These are phyloP conservation scores for Sphyrna mokarran DNA, from an alignment of 2,113 vertebrate genomes.

Conservation along the genomic window DNA sequence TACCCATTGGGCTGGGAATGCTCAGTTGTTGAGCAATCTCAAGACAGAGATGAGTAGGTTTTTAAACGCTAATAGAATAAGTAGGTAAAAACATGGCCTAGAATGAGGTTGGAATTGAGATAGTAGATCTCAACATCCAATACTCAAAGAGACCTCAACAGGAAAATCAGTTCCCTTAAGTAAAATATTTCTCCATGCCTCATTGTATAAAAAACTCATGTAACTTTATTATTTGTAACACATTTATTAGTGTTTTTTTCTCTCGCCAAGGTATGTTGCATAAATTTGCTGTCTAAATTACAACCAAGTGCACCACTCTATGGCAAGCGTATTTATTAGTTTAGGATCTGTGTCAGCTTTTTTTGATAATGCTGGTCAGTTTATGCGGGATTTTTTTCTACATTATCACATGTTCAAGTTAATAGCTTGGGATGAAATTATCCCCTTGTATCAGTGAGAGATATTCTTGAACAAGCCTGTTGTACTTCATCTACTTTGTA, in stretches of 20 bases:
- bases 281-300: background rate
- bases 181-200: background rate
- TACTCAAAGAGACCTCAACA: no score
- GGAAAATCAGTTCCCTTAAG: no score
- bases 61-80: no score
- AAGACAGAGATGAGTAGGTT: no score
- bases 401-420: background rate
- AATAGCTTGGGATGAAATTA: background rate
- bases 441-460: background rate
- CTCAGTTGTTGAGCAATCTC: no score
- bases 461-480: background rate
- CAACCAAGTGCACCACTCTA: background rate
- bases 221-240: background rate
- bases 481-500: background rate
- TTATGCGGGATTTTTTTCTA: background rate
- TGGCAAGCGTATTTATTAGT: background rate
- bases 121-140: no score
- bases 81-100: no score
- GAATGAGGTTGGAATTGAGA: no score
- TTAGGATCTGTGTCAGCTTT: background rate
- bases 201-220: background rate
- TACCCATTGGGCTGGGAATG: no score
- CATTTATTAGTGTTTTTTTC: background rate
- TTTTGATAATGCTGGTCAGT: background rate
- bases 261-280: background rate